Evolutionary conservation across 2,113 vertebrate genomes (phyloP), one percentile per base, ranked within the genome.

Genomic region (Nyctibius bracteatus): DNA sequence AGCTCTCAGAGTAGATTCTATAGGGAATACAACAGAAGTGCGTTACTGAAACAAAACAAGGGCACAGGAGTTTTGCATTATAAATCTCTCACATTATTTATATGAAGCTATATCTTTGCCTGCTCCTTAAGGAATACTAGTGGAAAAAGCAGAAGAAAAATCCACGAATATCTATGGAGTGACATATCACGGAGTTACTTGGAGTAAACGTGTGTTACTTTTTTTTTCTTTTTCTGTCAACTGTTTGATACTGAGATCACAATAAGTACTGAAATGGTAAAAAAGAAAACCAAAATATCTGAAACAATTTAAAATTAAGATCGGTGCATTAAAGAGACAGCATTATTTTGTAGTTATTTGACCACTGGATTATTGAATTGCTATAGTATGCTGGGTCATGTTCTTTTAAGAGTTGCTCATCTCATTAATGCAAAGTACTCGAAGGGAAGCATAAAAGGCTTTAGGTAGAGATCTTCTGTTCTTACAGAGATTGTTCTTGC

Each of bases 401-500:
- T 68, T 91, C 89, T 83, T 97, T 91, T 93, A 94, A 88, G 77
- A 91, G 71, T 96, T 96, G 73, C 86, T 95, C 49, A 88, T 84
- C 88, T 97, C 75, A 90, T 95, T 94, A 97, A 90, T 95, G 72
- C 92, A 92, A 96, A 95, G 52, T 67, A 82, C 86, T 96, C 94
- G 79, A 93, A 94, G 46, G 91, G 51, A 96, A 95, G 90, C 62
- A 83, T 92, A 88, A 77, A 93, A 91, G 75, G 94, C 72, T 95
- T 86, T 6, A 70, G 67, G 77, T 61, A 95, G 59, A 87, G 46
- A 85, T 94, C 71, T 88, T 93, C 41, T 93, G 0, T 90, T 87
- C 77, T 87, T 89, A 49, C 43, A 79, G 25, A 81, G n/a, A 67
- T 75, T 86, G 44, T 67, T 96, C 65, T 75, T 96, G 57, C 74